A percentile compares a stretch with the other conserved stretches of the same genome.
These are phyloP conservation scores for Micropoecilia bifurca DNA, from an alignment of 2,797 vertebrate genomes.

Conservation along the genomic window DNA sequence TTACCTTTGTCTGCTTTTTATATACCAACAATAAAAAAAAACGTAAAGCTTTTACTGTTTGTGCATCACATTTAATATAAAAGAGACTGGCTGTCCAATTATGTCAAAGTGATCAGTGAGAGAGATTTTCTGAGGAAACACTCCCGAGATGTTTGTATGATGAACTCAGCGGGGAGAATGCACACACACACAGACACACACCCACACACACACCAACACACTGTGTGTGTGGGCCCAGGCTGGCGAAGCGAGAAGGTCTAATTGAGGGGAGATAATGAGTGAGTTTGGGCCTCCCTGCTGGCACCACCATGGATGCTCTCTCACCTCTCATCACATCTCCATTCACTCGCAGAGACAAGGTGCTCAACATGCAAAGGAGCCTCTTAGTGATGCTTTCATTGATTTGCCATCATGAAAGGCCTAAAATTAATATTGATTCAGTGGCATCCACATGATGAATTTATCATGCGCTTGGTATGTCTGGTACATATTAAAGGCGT, in stretches of 20 bases:
- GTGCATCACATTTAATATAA: slow-evolving; percentile 2
- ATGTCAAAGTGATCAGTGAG: slow-evolving; percentile 76
- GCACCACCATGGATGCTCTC: slow-evolving; percentile 59
- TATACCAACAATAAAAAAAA: slow-evolving; percentile 15
- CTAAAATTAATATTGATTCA: slow-evolving; percentile 76
- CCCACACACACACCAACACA: slow-evolving; percentile 20
- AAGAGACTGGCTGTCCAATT: slow-evolving; percentile 76
- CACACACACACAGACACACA: slow-evolving; percentile 30
- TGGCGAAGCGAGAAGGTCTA: slow-evolving; percentile 73
- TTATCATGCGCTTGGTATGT: slow-evolving; percentile 50
- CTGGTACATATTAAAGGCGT: slow-evolving; percentile 45
- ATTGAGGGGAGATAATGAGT: slow-evolving; percentile 81
- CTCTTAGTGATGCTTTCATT: slow-evolving; percentile 65
- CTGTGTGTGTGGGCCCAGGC: slow-evolving; percentile 53
- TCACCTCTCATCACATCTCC: slow-evolving; percentile 71
- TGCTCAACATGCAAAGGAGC: slow-evolving; percentile 75
- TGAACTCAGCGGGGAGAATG: slow-evolving; percentile 70
- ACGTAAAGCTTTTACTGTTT: slow-evolving; percentile 28
- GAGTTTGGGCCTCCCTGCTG: slow-evolving; percentile 76
- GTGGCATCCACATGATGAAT: slow-evolving; percentile 74
- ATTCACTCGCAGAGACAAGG: slow-evolving; percentile 58
- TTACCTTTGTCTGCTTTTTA: slow-evolving; percentile 16
- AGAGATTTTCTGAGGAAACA: slow-evolving; percentile 84
- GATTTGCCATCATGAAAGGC: slow-evolving; percentile 73
- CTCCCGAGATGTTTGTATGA: slow-evolving; percentile 60